Base-by-base conservation (phyloP, 2,888 invertebrate species). In the Diaprepes abbreviatus region DNA sequence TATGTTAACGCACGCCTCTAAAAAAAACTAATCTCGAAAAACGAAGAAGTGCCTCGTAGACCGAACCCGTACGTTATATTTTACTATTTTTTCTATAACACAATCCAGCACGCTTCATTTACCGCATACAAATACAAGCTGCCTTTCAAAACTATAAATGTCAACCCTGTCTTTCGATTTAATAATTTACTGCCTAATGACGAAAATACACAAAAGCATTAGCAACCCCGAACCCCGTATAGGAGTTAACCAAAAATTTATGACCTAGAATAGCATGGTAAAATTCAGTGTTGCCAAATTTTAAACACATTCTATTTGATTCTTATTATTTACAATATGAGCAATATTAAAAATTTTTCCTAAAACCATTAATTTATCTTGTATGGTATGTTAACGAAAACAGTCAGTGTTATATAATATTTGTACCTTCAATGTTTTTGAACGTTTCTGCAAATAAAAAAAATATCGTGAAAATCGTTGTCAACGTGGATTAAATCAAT, bases 101-200 rank as follows among this genome's bases (percentile, higher is more conserved):
- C 3, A 3, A 5, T 24, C 3, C 3, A 24, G 48, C 14, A 36
- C 14, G 21, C 33, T 33, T 43, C 28, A n/a, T 19, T 54, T 33
- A 9, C 2, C 2, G 10, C 10, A 16, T 16, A 24, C 14, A 16
- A 43, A 19, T 31, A 43, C 60, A 17, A 60, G 59, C 17, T 45
- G 31, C 48, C 38, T 28, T 33, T 60, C 17, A 17, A 19, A 31
- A n/a, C 31, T 16, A 45, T 45, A 60, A 45, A 60, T 48, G 48
- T 60, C 60, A 48, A 45, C 62, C 38, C 21, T 40, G 35, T 35
- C 17, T 14, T 31, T 36, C 12, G 40, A 54, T 31, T 24, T 17
- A 43, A 33, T 67, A 67, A 67, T 67, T 67, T 67, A 67, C 24
- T 35, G 55, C 16, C 50, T 35, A 40, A 31, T 59, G 17, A 36